Percentiles rank a stretch among this genome's conserved stretches.
Evolutionary conservation across 2,113 vertebrate species (phyloP).

Genomic region (Podiceps cristatus): DNA sequence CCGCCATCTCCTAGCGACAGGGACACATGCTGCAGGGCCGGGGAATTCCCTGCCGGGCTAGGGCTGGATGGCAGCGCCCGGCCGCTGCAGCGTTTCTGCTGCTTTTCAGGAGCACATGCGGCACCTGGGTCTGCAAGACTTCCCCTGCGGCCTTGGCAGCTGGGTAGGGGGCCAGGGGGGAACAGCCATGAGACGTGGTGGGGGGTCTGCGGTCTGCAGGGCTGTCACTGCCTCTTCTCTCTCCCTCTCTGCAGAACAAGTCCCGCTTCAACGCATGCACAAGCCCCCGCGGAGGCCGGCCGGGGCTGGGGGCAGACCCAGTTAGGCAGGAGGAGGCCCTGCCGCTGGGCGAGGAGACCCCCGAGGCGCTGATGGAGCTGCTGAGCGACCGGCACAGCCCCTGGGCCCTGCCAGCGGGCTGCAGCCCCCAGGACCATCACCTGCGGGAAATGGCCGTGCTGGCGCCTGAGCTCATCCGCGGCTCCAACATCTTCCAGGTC

Average conservation of each 20-base stretch:
- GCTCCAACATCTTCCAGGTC: conserved; percentile 62
- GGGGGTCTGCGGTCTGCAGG: not conserved
- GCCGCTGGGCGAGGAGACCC: conserved; percentile 54
- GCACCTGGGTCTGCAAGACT: conserved; percentile 78
- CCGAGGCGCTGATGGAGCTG: conserved; percentile 72
- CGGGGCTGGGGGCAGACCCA: not conserved
- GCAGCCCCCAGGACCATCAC: conserved; percentile 73
- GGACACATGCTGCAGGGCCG: not conserved
- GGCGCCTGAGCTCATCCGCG: not conserved
- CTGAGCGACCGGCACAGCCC: conserved; percentile 78
- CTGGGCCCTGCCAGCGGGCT: conserved; percentile 69
- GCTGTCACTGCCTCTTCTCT: not conserved
- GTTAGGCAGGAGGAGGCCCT: not conserved
- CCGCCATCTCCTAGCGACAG: not conserved
- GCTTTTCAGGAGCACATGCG: conserved; percentile 75
- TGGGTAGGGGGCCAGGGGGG: conserved; percentile 75
- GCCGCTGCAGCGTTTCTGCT: conserved; percentile 46
- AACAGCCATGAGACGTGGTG: rapidly evolving
- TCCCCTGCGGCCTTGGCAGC: conserved; percentile 84
- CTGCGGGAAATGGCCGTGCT: conserved; percentile 77
- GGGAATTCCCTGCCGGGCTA: not conserved
- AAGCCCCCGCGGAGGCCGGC: not conserved
- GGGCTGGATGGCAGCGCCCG: not conserved
- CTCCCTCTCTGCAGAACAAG: conserved; percentile 67
- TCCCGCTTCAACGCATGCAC: not conserved